Evolutionary conservation across 35 echinoderm and acorn worm species (phyloP).

Genomic region (Eucidaris tribuloides): DNA sequence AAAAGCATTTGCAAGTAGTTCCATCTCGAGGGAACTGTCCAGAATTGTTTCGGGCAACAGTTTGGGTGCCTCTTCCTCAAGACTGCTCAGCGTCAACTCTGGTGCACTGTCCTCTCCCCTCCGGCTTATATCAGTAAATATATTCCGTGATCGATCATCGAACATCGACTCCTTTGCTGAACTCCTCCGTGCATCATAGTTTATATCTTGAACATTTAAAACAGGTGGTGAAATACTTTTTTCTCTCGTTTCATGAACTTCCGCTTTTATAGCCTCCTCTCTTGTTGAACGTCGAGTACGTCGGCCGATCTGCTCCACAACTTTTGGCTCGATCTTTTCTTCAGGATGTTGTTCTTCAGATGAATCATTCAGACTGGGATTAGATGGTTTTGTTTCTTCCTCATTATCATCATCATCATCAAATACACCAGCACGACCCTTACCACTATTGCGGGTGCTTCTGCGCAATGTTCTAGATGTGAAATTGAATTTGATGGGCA

Average conservation of each 20-base stretch:
- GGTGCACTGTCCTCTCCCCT: not conserved
- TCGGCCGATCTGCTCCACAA: not conserved
- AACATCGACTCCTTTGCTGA: no score
- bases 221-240: not conserved
- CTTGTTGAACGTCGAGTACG: not conserved
- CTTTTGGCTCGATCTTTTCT: not conserved
- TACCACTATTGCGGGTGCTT: not conserved
- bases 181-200: no score
- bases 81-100: not conserved
- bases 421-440: not conserved
- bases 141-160: not conserved
- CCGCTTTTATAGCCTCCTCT: not conserved
- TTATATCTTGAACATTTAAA: no score
- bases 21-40: conserved; percentile 5
- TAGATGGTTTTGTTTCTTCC: not conserved
- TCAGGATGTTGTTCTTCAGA: not conserved
- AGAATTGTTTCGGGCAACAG: conserved; percentile 3
- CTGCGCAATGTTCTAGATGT: not conserved
- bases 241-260: not conserved
- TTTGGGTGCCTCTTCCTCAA: not conserved
- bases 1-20: conserved; percentile 10
- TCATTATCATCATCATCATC: not conserved
- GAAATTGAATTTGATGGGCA: conserved; percentile 18
- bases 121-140: not conserved
- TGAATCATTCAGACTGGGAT: not conserved